These are phyloP conservation scores for Lophotis ruficrista DNA, from an alignment of 2,113 vertebrate genomes.

Conservation along the genomic window DNA sequence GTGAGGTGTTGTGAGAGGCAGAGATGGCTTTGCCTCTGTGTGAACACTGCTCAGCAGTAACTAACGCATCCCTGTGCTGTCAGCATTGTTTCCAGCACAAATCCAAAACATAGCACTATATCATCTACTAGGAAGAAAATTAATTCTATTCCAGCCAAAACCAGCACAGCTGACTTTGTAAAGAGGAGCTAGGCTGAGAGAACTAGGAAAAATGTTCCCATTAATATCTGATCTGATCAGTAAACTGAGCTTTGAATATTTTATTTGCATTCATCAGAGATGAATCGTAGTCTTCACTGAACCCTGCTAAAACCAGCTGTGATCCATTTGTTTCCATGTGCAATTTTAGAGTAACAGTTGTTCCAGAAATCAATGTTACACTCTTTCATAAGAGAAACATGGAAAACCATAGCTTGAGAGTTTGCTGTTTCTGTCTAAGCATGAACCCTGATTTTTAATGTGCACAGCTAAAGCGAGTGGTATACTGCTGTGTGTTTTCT, in stretches of 20 bases:
- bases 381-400: neutral
- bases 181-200: neutral
- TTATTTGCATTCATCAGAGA: neutral
- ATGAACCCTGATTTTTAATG: neutral
- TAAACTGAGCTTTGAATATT: constrained; percentile 38
- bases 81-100: no score
- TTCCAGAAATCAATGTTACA: neutral
- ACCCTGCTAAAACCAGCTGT: constrained; percentile 41
- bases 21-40: no score
- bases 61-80: no score
- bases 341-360: constrained; percentile 6
- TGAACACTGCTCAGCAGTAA: no score
- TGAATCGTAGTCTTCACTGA: neutral
- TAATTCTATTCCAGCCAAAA: no score
- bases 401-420: neutral
- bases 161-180: neutral
- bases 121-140: no score
- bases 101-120: no score
- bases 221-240: constrained; percentile 38
- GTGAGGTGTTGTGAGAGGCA: no score
- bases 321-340: neutral
- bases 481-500: neutral
- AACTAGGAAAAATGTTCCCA: neutral
- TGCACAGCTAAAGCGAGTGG: neutral
- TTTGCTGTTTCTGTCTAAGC: neutral